Evolutionary conservation across 2,888 invertebrate species (phyloP).

Genomic region (Agonopterix alstromeriana): DNA sequence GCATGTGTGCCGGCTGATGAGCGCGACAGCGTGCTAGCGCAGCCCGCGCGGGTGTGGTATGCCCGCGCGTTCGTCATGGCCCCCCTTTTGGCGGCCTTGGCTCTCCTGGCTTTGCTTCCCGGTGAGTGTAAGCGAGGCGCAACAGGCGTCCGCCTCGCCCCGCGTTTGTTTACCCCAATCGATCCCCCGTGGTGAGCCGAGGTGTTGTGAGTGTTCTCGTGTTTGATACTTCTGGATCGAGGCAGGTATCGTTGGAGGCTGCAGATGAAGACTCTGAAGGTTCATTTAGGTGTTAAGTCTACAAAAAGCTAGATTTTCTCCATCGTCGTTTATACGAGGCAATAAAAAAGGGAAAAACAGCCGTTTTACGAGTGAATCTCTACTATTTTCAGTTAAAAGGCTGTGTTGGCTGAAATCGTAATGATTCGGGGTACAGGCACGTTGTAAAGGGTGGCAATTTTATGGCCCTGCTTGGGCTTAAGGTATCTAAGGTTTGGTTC

Average conservation of each 20-base stretch:
- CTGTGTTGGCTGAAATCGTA: slow-evolving; percentile 25
- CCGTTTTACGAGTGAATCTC: slow-evolving; percentile 46
- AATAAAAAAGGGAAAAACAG: slow-evolving; percentile 39
- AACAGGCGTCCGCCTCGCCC: slow-evolving; percentile 61
- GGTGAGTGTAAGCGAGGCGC: slow-evolving; percentile 57
- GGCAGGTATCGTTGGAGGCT: not conserved
- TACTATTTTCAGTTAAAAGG: slow-evolving; percentile 29
- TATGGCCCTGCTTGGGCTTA: slow-evolving; percentile 9
- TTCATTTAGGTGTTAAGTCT: not conserved
- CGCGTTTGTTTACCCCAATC: slow-evolving; percentile 47
- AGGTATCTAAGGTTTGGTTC: slow-evolving; percentile 8
- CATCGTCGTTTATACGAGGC: slow-evolving; percentile 28
- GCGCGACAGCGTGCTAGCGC: slow-evolving; percentile 71
- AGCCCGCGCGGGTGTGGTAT: slow-evolving; percentile 72
- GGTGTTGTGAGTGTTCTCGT: slow-evolving; percentile 56
- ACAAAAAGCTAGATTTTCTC: not conserved
- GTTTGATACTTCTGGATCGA: not conserved
- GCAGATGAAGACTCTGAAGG: not conserved
- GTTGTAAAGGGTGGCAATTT: slow-evolving; percentile 10
- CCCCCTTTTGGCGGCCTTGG: slow-evolving; percentile 64
- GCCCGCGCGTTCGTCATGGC: slow-evolving; percentile 73
- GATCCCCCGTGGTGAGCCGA: slow-evolving; percentile 40
- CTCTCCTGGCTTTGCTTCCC: slow-evolving; percentile 67
- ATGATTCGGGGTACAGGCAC: slow-evolving; percentile 32
- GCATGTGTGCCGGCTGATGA: slow-evolving; percentile 56